Evolutionary conservation across 1,140 invertebrate species (phyloP).

Genomic region (Homalodisca vitripennis): DNA sequence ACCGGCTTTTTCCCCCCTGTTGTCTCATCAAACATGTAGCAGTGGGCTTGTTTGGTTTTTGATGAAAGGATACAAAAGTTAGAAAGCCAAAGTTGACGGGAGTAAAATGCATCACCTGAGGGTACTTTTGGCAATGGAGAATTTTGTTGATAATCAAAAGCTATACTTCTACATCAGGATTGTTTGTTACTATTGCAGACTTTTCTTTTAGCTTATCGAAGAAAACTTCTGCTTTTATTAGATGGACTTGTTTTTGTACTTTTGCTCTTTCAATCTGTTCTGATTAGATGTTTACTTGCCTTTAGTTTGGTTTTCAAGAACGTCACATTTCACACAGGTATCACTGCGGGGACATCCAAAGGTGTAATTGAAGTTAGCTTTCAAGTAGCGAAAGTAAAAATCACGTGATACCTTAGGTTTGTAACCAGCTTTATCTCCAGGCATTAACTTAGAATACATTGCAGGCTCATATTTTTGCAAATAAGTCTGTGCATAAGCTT

Average conservation of each 20-base stretch:
- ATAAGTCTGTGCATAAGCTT: conserved; percentile 5
- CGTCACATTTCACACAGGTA: conserved; percentile 6
- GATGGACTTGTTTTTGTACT: conserved; percentile 15
- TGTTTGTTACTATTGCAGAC: neutral
- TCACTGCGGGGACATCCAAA: conserved; percentile 14
- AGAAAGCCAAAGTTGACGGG: conserved; percentile 8
- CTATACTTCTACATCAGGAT: neutral
- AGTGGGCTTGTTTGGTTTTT: neutral
- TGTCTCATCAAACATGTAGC: conserved; percentile 1
- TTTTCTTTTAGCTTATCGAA: neutral
- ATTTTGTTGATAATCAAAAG: conserved; percentile 12
- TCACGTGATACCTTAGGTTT: neutral
- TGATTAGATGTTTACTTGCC: too few species aligned
- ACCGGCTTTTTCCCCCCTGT: neutral
- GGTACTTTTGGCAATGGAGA: conserved; percentile 2
- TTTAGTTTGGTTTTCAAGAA: too few species aligned
- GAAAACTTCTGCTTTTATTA: conserved; percentile 10
- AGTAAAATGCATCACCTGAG: conserved; percentile 15
- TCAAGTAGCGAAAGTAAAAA: conserved; percentile 12
- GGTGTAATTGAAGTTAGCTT: conserved; percentile 22
- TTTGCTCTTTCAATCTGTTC: neutral
- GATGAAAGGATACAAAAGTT: conserved; percentile 4
- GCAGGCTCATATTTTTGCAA: conserved; percentile 6
- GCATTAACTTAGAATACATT: conserved; percentile 11
- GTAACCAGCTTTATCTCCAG: neutral